These are phyloP conservation scores for Ricordea florida DNA, from an alignment of 92 coral and sea anemone species.

Conservation along the genomic window DNA sequence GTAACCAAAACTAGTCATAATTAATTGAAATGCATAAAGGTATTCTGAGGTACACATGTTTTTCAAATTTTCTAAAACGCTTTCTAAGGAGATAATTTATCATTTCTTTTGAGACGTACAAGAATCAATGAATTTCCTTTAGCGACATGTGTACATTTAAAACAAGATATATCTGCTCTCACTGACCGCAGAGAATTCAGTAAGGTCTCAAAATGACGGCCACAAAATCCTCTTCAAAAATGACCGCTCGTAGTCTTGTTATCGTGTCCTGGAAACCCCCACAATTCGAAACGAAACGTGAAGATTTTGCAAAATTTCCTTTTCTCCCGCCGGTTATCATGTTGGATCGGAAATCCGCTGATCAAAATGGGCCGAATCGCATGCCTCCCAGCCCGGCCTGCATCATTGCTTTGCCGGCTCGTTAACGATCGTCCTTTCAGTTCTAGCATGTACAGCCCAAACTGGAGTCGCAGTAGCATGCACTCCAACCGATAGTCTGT, in stretches of 20 bases:
- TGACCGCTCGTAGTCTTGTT: no score
- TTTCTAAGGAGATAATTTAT: background rate
- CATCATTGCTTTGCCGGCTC: no score
- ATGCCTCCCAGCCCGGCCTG: no score
- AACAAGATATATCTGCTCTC: background rate
- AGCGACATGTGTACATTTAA: background rate
- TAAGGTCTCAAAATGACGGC: slow-evolving; percentile 3
- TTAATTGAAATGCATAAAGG: background rate
- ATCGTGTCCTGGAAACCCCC: no score
- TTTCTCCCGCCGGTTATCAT: no score
- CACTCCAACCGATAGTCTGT: slow-evolving; percentile 30
- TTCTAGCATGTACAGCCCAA: background rate
- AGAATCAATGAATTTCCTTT: background rate
- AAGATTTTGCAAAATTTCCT: no score
- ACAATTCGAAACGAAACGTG: no score
- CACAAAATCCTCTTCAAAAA: slow-evolving; percentile 3
- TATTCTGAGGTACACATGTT: background rate
- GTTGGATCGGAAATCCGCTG: no score
- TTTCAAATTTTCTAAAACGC: no score
- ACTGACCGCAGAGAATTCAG: background rate
- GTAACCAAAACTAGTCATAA: background rate
- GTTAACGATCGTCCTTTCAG: no score
- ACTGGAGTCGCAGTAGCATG: slow-evolving; percentile 19
- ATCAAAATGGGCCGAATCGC: no score
- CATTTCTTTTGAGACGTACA: background rate